Base-by-base conservation (phyloP, 2,113 vertebrate species). In the Chaenocephalus aceratus region DNA sequence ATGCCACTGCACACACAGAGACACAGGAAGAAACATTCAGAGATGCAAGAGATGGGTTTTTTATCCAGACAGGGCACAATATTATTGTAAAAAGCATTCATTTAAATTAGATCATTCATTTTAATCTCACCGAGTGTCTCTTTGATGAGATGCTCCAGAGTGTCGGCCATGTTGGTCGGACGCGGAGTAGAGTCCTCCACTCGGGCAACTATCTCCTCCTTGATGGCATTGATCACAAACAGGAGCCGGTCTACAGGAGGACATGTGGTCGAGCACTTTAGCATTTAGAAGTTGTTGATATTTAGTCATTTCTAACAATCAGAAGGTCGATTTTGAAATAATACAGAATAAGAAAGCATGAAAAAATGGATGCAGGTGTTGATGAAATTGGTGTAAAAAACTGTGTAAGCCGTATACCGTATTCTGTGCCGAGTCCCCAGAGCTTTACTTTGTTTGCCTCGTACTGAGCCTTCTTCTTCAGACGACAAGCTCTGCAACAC, bases 401-500 rank as follows among this genome's bases (percentile, higher is more conserved):
- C 10, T 21, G 21, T 18, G 12, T 57, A 21, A n/a, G n/a, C 23
- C 52, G 90, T 88, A 51, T 97, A 99, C 98, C 98, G 71, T 99
- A 98, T 95, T 99, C 98, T 71, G 97, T 99, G 93, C 98, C 97
- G 89, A 99, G 97, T 90, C 98, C 98, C 98, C 97, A 99, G 75
- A 99, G 95, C 93, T 99, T 99, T 85, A 99, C 98, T 95, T 99
- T 99, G 94, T 99, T 99, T 85, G 98, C 98, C 96, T 99, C 98
- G 86, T 99, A 99, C 86, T 99, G 98, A 21, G 98, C 98, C 95
- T 99, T 99, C 96, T 99, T 99, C 95, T 99, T 99, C 91, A 99
- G 95, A 76, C 98, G 96, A 88, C 98, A 99, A 86, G 98, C 98
- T 96, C 98, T 99, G 44, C 12, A 75, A 81, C 6, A 85, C 23